Conservation (phyloP, 2,113 vertebrate genomes). For the Guaruba guarouba region DNA sequence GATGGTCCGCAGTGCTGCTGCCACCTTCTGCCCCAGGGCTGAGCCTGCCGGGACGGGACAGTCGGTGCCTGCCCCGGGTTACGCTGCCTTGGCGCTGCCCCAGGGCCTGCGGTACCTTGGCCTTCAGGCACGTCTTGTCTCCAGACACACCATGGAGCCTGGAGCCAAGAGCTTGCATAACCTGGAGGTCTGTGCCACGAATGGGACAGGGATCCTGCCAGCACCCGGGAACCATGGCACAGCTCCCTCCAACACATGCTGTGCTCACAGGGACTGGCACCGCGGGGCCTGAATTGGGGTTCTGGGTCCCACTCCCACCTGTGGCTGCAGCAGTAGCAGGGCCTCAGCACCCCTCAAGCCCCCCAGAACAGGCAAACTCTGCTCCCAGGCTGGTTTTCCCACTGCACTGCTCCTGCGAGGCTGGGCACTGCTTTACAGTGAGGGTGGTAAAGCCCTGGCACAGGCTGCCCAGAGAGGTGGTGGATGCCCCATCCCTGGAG, state of each 20-base stretch:
- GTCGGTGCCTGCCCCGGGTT: not conserved
- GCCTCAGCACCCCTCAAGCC: not conserved
- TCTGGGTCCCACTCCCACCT: not conserved
- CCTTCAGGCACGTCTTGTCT: fast-evolving
- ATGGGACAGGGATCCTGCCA: not conserved
- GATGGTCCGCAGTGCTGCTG: conserved; percentile 80
- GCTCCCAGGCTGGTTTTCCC: not conserved
- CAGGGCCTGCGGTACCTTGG: fast-evolving
- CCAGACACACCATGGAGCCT: fast-evolving
- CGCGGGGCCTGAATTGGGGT: fast-evolving
- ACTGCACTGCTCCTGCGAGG: not conserved
- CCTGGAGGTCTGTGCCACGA: fast-evolving
- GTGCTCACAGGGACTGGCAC: not conserved
- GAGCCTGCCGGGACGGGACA: conserved; percentile 72
- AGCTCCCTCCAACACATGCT: not conserved
- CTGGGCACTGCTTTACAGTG: not conserved
- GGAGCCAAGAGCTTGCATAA: not conserved
- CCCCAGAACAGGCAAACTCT: not conserved
- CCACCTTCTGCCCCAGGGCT: conserved; percentile 84
- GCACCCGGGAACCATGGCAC: fast-evolving
- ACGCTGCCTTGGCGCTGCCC: fast-evolving
- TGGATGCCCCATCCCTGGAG: not conserved
- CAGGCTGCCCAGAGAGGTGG: not conserved
- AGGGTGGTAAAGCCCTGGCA: not conserved
- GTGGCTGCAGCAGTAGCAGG: not conserved